Base-by-base conservation (phyloP, 2,797 vertebrate species). In the Syngnathus rostellatus region DNA sequence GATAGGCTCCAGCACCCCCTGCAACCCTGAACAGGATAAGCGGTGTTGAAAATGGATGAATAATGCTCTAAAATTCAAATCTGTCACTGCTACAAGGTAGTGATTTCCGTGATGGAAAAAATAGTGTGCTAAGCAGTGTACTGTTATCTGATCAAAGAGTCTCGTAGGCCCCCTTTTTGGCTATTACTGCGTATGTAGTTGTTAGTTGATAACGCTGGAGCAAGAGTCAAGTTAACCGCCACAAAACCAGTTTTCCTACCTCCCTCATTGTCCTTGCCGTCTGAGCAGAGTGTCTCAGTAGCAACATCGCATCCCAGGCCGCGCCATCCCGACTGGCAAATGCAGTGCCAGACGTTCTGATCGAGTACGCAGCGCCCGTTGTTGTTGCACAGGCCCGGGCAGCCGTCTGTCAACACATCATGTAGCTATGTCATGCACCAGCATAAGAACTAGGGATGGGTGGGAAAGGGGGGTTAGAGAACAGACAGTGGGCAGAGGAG, bases 201-300 rank as follows among this genome's bases (percentile, higher is more conserved):
- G 31, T 3, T 31, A 31, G 31, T 31, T 31, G 31, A 31, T 31
- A 31, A 31, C 31, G 31, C 31, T 31, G 31, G 31, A 31, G 31
- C 31, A 31, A 31, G 31, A 31, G 31, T 31, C 31, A 31, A 31
- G 3, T 31, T 31, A 31, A 31, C 31, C 3, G 3, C 31, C 31
- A 31, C 31, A 31, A 31, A 57, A 60, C 39, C 19, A 5, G 41
- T 23, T 45, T 72, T 69, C 93, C 87, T 87, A 99, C 97, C 97
- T 93, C 96, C 96, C 86, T 99, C 97, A 0, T 99, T 99, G 91
- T 99, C 97, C 89, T 99, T 99, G 86, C 93, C 93, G 43, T 99
- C 97, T 1, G 96, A 91, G 86, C 97, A 99, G 75, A 96, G 92
- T 6, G 95, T 99, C 87, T 99, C 97, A 83, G 97, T 99, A 72